These are phyloP conservation scores for Trachelus stipa DNA, from an alignment of 2,888 invertebrate species.

Conservation along the genomic window DNA sequence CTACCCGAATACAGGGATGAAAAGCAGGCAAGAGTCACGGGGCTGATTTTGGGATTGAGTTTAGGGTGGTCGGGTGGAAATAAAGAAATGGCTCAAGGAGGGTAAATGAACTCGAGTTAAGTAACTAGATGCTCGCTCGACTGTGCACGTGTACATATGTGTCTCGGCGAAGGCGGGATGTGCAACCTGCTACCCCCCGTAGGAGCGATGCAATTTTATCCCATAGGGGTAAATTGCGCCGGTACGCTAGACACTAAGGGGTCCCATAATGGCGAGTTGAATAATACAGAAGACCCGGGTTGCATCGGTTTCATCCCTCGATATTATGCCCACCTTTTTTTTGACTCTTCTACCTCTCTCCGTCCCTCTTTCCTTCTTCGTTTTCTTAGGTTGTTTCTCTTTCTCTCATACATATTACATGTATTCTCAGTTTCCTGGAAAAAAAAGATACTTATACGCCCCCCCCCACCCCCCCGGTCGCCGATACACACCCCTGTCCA, in stretches of 20 bases:
- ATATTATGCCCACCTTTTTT: slow-evolving; percentile 1
- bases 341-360: not conserved
- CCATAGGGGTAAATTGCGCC: slow-evolving; percentile 38
- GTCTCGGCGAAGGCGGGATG: not conserved
- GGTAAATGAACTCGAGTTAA: slow-evolving; percentile 37
- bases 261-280: slow-evolving; percentile 46
- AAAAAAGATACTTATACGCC: no score
- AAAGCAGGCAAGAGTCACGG: slow-evolving; percentile 14
- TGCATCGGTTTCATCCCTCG: no score
- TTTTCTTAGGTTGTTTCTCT: not conserved
- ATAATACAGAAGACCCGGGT: slow-evolving; percentile 37
- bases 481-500: no score
- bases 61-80: no score
- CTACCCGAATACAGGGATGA: no score
- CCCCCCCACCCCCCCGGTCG: no score
- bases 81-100: no score
- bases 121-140: slow-evolving; percentile 42
- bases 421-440: not conserved
- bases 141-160: not conserved
- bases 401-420: not conserved
- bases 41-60: not conserved
- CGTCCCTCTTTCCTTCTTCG: not conserved
- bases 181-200: slow-evolving; percentile 2
- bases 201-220: slow-evolving; percentile 49
- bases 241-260: slow-evolving; percentile 8